Evolutionary conservation across 2,113 vertebrate genomes (phyloP).

Genomic region (Indri indri): DNA sequence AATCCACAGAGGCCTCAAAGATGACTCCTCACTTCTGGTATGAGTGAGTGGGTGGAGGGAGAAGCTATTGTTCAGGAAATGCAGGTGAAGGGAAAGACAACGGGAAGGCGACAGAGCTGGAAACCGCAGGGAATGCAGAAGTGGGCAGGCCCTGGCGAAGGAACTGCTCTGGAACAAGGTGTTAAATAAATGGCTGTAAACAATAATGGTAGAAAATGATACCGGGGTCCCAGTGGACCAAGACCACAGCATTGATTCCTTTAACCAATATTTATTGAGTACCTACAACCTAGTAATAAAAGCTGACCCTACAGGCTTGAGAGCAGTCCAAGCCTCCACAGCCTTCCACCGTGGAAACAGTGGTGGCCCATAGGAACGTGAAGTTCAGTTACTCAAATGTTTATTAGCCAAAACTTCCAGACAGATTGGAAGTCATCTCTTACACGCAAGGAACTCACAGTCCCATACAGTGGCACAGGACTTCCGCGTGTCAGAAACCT

Average conservation of each 20-base stretch:
- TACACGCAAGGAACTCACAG: accelerated
- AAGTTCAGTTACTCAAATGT: neutral
- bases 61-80: accelerated
- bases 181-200: neutral
- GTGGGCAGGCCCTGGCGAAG: accelerated
- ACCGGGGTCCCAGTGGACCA: neutral
- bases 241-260: accelerated
- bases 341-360: neutral
- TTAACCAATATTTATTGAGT: neutral
- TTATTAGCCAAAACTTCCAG: neutral
- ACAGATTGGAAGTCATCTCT: neutral
- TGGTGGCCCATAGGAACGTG: accelerated
- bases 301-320: neutral
- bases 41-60: no score
- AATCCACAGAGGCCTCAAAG: neutral
- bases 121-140: accelerated
- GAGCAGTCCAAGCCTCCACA: neutral
- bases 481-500: neutral
- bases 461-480: neutral
- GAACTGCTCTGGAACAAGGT: neutral
- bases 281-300: neutral
- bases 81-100: neutral
- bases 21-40: neutral
- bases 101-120: accelerated
- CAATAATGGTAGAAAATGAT: neutral